Evolutionary conservation across 2,113 vertebrate genomes (phyloP).

Genomic region (Verasper variegatus): DNA sequence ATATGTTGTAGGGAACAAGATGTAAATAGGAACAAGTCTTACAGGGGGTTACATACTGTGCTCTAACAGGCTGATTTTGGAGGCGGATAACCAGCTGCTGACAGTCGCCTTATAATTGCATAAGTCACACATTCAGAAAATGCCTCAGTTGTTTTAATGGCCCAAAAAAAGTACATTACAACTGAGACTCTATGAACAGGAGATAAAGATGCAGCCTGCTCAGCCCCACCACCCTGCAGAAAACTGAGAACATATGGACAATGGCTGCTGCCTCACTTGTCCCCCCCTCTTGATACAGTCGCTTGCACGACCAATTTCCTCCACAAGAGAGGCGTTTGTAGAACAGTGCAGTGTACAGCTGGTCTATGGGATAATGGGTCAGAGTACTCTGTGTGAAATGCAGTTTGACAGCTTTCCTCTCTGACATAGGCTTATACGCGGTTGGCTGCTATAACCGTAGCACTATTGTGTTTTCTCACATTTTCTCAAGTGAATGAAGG

Average conservation of each 20-base stretch:
- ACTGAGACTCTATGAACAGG: conserved; percentile 16
- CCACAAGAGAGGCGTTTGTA: conserved; percentile 70
- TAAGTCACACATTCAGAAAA: conserved; percentile 8
- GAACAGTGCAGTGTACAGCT: conserved; percentile 59
- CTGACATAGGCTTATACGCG: conserved; percentile 58
- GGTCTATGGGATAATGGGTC: conserved; percentile 74
- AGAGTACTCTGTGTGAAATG: conserved; percentile 74
- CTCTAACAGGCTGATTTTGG: background rate
- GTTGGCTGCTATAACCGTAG: conserved; percentile 55
- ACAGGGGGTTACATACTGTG: background rate
- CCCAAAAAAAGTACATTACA: background rate
- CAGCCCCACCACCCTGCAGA: conserved; percentile 5
- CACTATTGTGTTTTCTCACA: conserved; percentile 58
- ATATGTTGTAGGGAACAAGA: background rate
- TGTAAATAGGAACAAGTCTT: background rate
- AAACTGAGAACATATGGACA: conserved; percentile 41
- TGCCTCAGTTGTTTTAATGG: conserved; percentile 6
- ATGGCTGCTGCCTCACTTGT: conserved; percentile 54
- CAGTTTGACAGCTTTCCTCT: conserved; percentile 74
- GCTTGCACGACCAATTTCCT: conserved; percentile 65
- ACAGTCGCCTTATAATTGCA: conserved; percentile 6
- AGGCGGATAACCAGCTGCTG: conserved; percentile 1
- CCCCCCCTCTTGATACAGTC: conserved; percentile 57
- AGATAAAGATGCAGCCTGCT: background rate
- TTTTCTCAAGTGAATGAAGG: conserved; percentile 60